Evolutionary conservation across 2,888 invertebrate genomes (phyloP).

Genomic region (Nezara viridula): DNA sequence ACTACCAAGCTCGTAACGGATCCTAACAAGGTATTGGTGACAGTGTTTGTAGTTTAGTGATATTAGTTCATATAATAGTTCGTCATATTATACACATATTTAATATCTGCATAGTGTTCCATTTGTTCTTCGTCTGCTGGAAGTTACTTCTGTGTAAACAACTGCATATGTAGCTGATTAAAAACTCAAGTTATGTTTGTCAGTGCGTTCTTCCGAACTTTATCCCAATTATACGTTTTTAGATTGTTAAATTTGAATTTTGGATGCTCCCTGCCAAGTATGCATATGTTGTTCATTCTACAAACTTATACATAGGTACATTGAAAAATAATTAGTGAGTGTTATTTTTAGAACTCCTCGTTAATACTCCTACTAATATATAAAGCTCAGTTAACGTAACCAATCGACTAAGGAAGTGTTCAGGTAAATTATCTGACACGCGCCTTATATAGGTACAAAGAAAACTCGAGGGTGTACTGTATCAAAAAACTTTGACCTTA

Average conservation of each 20-base stretch:
- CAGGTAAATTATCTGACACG: background rate
- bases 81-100: background rate
- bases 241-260: too few relatives aligned
- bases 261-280: background rate
- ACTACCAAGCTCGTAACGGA: constrained; percentile 67
- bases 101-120: background rate
- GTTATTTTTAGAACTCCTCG: background rate
- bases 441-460: background rate
- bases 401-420: background rate
- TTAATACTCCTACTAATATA: background rate
- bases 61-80: background rate
- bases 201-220: background rate
- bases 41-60: background rate
- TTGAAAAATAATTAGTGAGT: background rate
- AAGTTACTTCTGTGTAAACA: background rate
- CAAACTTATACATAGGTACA: background rate
- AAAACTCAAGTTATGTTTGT: background rate
- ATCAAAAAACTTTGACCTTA: background rate
- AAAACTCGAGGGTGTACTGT: background rate
- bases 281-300: background rate
- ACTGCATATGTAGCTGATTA: background rate
- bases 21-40: constrained; percentile 61
- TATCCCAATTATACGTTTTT: background rate
- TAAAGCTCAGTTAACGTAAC: background rate
- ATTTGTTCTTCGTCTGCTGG: background rate